A percentile compares a stretch with the other conserved stretches of the same genome.
These are phyloP conservation scores for Polyommatus icarus DNA, from an alignment of 2,888 invertebrate genomes.

Conservation along the genomic window DNA sequence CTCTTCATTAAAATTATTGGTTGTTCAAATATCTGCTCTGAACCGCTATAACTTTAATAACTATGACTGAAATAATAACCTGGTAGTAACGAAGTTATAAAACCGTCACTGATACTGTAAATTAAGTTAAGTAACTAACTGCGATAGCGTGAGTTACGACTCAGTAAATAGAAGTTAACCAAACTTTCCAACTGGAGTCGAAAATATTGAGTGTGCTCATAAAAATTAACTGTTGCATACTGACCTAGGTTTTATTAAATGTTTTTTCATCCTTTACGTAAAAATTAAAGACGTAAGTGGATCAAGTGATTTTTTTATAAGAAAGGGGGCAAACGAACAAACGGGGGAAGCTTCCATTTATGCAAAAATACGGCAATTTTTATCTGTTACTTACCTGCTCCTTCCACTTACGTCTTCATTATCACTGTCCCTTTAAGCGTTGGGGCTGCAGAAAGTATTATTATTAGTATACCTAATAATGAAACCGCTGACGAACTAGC, in stretches of 20 bases:
- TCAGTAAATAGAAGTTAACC: background rate
- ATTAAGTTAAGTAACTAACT: slow-evolving; percentile 21
- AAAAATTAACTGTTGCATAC: slow-evolving; percentile 8
- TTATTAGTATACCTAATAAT: no score
- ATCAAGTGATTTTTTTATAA: background rate
- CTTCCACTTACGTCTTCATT: no score
- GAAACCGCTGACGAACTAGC: no score
- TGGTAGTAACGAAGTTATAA: background rate
- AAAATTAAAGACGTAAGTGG: background rate
- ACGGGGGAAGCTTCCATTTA: no score
- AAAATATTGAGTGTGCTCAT: background rate
- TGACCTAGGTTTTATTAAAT: background rate
- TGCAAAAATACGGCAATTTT: no score
- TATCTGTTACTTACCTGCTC: no score
- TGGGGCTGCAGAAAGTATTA: no score
- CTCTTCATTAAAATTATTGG: no score
- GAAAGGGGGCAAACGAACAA: no score
- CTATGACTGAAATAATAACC: background rate
- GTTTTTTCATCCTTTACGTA: background rate
- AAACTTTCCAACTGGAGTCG: background rate
- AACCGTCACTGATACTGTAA: slow-evolving; percentile 1
- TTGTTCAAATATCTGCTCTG: no score
- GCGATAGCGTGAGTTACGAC: background rate
- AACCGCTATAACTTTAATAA: background rate
- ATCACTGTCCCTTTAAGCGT: no score